These are phyloP conservation scores for Hydrophis major DNA, from an alignment of 2,797 vertebrate genomes.

Conservation along the genomic window DNA sequence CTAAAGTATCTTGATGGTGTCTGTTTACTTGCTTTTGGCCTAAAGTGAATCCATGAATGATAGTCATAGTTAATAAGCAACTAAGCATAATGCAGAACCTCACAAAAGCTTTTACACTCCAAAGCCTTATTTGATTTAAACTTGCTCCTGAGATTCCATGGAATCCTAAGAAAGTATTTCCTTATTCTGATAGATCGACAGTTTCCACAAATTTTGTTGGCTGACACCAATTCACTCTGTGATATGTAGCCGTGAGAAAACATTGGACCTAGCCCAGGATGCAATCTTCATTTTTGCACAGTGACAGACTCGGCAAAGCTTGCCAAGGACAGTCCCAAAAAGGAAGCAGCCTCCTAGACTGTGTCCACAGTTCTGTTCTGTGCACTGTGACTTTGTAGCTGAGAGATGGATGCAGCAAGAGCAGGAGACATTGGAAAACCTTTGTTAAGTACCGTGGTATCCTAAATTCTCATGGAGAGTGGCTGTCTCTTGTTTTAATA, in stretches of 20 bases:
- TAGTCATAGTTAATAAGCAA: not conserved
- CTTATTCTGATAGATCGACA: not conserved
- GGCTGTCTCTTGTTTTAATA: not conserved
- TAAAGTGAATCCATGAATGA: not conserved
- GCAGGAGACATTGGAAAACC: not conserved
- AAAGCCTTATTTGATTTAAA: not conserved
- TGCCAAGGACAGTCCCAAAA: not conserved
- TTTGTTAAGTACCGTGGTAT: not conserved
- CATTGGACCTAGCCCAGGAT: not conserved
- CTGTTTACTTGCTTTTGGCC: not conserved
- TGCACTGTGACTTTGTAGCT: not conserved
- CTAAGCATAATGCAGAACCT: not conserved
- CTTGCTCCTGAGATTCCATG: not conserved
- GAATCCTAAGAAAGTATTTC: not conserved
- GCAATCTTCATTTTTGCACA: not conserved
- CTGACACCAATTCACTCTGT: not conserved
- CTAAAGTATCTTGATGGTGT: not conserved
- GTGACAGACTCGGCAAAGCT: not conserved
- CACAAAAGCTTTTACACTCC: not conserved
- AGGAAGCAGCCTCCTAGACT: not conserved
- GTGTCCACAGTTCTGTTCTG: not conserved
- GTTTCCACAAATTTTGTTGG: not conserved
- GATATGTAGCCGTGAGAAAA: not conserved
- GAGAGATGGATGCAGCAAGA: not conserved
- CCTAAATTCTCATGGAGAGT: no score